phyloP scores from a whole-genome alignment of 2,113 vertebrate species.

The Numenius arquata region DNA sequence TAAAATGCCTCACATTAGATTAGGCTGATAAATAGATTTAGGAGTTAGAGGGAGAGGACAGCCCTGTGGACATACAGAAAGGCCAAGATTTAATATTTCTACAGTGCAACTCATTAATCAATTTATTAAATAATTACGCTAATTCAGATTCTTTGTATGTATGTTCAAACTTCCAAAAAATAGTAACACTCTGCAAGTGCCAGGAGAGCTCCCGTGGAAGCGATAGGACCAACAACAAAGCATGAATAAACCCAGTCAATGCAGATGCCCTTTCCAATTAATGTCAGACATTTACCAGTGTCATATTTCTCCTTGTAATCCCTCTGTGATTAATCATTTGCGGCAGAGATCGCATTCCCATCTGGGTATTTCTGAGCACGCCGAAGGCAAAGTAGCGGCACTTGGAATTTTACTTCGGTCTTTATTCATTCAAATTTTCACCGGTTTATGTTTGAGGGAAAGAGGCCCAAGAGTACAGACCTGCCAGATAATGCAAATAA shows the following conservation, averaged over 20 bases:
- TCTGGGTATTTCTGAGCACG: not conserved
- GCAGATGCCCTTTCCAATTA: conserved; percentile 39
- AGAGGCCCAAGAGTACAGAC: not conserved
- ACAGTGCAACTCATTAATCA: not conserved
- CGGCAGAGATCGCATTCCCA: conserved; percentile 25
- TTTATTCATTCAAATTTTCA: not conserved
- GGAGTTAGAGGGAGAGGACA: not conserved
- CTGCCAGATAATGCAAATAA: not conserved
- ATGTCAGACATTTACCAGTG: not conserved
- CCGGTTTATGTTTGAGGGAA: not conserved
- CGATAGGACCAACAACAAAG: not conserved
- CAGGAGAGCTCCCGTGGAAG: not conserved
- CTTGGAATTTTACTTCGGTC: not conserved
- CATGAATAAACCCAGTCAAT: conserved; percentile 15
- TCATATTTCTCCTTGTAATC: conserved; percentile 8
- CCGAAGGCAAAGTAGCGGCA: not conserved
- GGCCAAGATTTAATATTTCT: not conserved
- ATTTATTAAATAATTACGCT: not conserved
- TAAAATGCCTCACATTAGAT: not conserved
- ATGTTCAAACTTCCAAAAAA: not conserved
- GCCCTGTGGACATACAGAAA: not conserved
- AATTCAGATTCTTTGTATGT: not conserved
- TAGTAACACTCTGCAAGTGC: not conserved
- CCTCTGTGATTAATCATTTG: conserved; percentile 8
- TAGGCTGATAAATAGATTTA: not conserved